Evolutionary conservation across 92 coral and sea anemone species (phyloP).

Genomic region (Epizoanthus rinbou): DNA sequence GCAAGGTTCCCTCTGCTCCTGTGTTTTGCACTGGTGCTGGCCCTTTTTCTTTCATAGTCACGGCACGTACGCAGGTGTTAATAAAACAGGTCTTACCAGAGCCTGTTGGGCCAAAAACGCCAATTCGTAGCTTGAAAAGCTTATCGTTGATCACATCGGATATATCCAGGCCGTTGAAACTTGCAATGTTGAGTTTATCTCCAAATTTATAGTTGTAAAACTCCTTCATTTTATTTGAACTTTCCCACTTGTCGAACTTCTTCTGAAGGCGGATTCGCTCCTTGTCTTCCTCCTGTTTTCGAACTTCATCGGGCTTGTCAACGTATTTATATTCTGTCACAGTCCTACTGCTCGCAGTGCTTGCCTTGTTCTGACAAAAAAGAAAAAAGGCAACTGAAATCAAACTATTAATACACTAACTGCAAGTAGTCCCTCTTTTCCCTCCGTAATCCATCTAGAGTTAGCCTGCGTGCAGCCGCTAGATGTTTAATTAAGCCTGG

Average conservation of each 20-base stretch:
- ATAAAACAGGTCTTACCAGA: constrained; percentile 75
- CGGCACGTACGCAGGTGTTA: constrained; percentile 62
- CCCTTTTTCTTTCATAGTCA: constrained; percentile 54
- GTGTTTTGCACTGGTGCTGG: constrained; percentile 40
- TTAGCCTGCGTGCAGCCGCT: too few species aligned
- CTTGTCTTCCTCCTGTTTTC: constrained; percentile 22
- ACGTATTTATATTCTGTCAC: too few species aligned
- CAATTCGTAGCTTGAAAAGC: constrained; percentile 51
- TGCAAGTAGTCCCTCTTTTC: too few species aligned
- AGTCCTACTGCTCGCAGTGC: background rate
- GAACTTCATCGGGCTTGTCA: too few species aligned
- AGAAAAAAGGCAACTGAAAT: too few species aligned
- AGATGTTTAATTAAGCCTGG: too few species aligned
- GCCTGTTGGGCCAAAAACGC: constrained; percentile 72
- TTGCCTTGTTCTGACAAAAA: too few species aligned
- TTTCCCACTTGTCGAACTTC: constrained; percentile 39
- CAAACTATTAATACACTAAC: too few species aligned
- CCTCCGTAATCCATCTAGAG: too few species aligned
- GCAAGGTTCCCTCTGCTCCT: constrained; percentile 61
- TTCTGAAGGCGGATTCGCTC: constrained; percentile 49
- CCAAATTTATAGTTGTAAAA: constrained; percentile 62
- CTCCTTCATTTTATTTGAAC: constrained; percentile 12
- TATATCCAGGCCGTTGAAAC: constrained; percentile 53
- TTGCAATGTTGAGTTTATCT: constrained; percentile 49
- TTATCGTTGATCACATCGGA: constrained; percentile 45